Conservation (phyloP, 1,140 invertebrate genomes). For the Limonius californicus region DNA sequence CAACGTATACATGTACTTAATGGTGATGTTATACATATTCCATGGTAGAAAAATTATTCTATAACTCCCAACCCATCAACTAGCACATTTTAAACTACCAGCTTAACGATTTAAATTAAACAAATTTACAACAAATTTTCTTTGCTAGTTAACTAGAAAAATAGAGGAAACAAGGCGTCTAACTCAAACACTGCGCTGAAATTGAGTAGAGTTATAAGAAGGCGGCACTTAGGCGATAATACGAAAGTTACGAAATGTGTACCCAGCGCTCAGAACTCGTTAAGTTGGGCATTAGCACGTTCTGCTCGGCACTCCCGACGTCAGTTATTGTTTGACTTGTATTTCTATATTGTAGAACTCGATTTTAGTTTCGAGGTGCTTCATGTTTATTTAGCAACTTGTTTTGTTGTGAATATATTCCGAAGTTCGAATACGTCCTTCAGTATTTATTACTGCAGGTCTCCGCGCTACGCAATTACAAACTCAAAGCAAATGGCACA, state of each 20-base stretch:
- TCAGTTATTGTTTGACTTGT: constrained; percentile 15
- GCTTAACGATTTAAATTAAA: no score
- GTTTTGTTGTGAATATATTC: constrained; percentile 12
- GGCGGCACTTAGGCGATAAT: constrained; percentile 5
- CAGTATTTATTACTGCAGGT: neutral
- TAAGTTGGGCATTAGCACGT: constrained; percentile 11
- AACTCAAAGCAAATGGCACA: no score
- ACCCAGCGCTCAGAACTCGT: constrained; percentile 12
- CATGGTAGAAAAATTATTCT: no score
- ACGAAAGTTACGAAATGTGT: constrained; percentile 14
- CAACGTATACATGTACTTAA: no score
- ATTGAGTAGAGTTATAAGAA: constrained; percentile 9
- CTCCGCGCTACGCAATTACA: neutral
- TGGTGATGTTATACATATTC: no score
- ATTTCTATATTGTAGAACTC: constrained; percentile 14
- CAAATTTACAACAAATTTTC: no score
- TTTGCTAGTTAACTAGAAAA: neutral
- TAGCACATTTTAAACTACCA: no score
- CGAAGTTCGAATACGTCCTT: neutral
- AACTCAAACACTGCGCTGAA: neutral
- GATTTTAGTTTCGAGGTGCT: constrained; percentile 11
- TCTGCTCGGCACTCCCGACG: constrained; percentile 3
- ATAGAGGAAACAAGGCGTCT: neutral
- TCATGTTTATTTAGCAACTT: neutral
- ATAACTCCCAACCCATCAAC: no score